Conservation (phyloP, 2,797 vertebrate genomes). For the Bradypodion pumilum region DNA sequence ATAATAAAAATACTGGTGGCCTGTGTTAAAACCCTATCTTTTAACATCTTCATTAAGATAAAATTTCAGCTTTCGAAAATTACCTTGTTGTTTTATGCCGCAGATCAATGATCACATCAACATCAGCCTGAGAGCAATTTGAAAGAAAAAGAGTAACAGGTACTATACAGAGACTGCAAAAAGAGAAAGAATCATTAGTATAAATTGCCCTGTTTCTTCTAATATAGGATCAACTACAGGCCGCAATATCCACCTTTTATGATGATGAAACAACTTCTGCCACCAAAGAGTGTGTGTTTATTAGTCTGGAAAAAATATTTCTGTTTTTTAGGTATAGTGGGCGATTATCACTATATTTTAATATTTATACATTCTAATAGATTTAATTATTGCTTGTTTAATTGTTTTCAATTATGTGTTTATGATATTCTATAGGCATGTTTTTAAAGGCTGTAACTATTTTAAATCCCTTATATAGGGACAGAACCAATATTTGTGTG, state of each 20-base stretch:
- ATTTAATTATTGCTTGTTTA: not conserved
- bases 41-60: not conserved
- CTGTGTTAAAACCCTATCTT: not conserved
- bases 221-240: not conserved
- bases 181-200: constrained; percentile 46
- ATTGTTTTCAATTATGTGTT: not conserved
- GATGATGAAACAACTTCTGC: not conserved
- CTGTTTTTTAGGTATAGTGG: not conserved
- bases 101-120: constrained; percentile 92
- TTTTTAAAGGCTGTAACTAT: too few relatives aligned
- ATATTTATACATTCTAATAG: too few relatives aligned
- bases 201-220: not conserved
- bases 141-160: constrained; percentile 91
- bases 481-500: not conserved
- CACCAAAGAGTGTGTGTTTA: not conserved
- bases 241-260: not conserved
- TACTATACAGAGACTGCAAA: constrained; percentile 89
- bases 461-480: too few relatives aligned
- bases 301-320: not conserved
- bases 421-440: too few relatives aligned
- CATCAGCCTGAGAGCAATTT: constrained; percentile 89
- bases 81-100: constrained; percentile 90
- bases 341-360: too few relatives aligned
- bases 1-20: not conserved
- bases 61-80: constrained; percentile 20